Base-by-base conservation (phyloP, 2,113 vertebrate species). In the Pachyramphus minor region DNA sequence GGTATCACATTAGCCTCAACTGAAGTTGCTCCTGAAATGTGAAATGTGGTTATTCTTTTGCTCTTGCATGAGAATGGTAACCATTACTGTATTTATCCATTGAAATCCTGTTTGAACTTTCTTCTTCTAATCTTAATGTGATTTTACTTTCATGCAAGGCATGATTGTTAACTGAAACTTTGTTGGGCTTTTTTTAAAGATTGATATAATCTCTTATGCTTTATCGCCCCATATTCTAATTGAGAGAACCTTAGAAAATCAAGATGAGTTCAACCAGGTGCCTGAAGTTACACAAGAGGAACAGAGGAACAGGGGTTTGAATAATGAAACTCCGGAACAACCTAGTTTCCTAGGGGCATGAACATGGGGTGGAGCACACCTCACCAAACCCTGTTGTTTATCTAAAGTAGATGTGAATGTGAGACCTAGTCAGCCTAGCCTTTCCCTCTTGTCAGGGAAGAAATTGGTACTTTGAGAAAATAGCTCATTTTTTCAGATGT, bases 341-440 rank as follows among this genome's bases (percentile, higher is more conserved):
- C 9, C 2, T 0, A n/a, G n/a, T n/a, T n/a, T n/a, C n/a, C n/a
- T n/a, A 58, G 22, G 3, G 18, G 8, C 17, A 76, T 14, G 39
- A 52, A 81, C 3, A 39, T 2, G 2, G 13, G 16, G 20, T 62
- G 13, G 25, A 31, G 73, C 42, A 73, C 31, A 31, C 20, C 21
- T 76, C 67, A 71, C 4, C 19, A 83, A 52, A 76, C 5, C n/a
- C 31, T 73, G 19, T 9, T 50, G n/a, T n/a, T 85, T 49, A 13
- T 8, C 5, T 25, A 24, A 67, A 84, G 13, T 14, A 66, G 13
- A 59, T 16, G 25, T 42, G 74, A n/a, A 12, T 25, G 44, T 8
- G 10, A 86, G 13, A 86, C 10, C 20, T 16, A 77, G 21, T 12
- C 33, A 56, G 35, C 20, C 31, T 20, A 58, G 21, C 10, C 14